phyloP scores from a whole-genome alignment of 2,888 invertebrate species.

The Ophion slaviceki region DNA sequence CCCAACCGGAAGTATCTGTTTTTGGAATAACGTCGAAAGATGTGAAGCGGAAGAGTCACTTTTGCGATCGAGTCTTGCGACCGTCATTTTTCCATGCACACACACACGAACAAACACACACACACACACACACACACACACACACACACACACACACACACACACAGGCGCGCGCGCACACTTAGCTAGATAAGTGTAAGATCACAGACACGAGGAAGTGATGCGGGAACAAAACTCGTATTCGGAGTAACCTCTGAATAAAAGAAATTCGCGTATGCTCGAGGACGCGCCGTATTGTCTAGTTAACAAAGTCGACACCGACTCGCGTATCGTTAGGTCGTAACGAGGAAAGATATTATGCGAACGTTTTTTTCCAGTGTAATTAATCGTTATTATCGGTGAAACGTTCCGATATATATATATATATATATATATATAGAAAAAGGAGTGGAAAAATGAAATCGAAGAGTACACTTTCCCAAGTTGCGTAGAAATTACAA shows the following conservation, averaged over 20 bases:
- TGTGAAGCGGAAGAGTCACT: not conserved
- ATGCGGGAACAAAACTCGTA: not conserved
- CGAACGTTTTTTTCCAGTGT: constrained; percentile 16
- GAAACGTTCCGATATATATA: constrained; percentile 3
- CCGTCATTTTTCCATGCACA: not conserved
- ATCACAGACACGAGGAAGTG: not conserved
- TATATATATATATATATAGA: not conserved
- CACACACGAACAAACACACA: too few relatives aligned
- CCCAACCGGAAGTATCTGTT: not conserved
- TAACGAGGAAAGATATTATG: constrained; percentile 12
- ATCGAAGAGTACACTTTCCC: not conserved
- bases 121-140: too few relatives aligned
- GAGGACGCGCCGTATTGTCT: constrained; percentile 50
- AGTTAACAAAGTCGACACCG: constrained; percentile 17
- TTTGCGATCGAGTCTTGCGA: not conserved
- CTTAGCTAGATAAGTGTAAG: not conserved
- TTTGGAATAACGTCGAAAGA: not conserved
- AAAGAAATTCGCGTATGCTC: constrained; percentile 32
- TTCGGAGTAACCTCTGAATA: constrained; percentile 27
- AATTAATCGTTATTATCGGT: constrained; percentile 37
- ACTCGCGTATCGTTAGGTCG: constrained; percentile 23
- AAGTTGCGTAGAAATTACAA: not conserved
- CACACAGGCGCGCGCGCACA: too few relatives aligned
- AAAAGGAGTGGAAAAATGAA: not conserved
- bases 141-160: too few relatives aligned